A percentile compares a stretch with the other conserved stretches of the same genome.
Conservation (phyloP, 2,113 vertebrate genomes). For the Ptilonorhynchus violaceus region DNA sequence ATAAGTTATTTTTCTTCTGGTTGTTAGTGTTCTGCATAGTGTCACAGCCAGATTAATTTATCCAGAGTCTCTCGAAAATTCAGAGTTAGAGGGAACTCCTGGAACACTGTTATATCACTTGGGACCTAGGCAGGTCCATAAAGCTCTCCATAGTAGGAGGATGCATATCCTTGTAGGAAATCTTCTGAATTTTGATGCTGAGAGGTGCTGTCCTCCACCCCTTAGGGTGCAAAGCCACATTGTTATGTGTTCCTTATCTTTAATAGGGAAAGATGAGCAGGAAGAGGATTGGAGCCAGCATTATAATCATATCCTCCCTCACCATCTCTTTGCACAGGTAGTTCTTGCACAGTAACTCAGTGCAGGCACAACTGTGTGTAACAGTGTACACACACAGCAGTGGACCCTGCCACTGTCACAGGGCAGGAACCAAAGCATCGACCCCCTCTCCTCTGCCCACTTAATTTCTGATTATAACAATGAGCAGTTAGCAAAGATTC, state of each 20-base stretch:
- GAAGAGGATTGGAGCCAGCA: background rate
- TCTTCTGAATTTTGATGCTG: background rate
- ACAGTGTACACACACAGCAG: background rate
- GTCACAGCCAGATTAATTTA: background rate
- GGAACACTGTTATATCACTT: background rate
- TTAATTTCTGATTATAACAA: background rate
- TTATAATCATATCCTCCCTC: background rate
- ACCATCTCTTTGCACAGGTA: background rate
- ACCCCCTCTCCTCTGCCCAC: background rate
- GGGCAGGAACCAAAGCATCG: background rate
- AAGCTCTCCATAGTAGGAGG: background rate
- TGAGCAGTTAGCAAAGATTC: background rate
- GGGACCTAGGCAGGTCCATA: background rate
- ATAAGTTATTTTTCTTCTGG: constrained; percentile 59
- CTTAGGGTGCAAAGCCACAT: background rate
- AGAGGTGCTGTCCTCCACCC: background rate
- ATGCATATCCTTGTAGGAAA: background rate
- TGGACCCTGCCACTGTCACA: background rate
- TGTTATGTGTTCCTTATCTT: background rate
- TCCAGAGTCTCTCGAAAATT: background rate
- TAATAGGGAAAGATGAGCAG: background rate
- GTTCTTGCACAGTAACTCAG: background rate
- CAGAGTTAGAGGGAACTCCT: background rate
- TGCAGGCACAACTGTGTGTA: background rate
- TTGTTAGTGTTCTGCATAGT: constrained; percentile 50